Evolutionary conservation across 2,888 invertebrate genomes (phyloP).

Genomic region (Phaonia tiefii): DNA sequence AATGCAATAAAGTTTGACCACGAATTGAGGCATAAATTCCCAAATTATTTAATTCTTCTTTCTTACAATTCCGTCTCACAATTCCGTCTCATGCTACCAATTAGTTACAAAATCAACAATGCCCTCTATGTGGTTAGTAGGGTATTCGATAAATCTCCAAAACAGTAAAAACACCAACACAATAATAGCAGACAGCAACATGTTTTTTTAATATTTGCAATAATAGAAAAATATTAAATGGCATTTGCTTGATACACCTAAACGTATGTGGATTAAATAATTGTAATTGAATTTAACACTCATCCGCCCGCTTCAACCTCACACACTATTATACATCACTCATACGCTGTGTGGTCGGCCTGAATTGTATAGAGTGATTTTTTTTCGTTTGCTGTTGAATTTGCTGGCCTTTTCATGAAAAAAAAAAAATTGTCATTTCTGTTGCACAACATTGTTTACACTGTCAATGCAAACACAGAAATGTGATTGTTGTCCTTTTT

Average conservation of each 20-base stretch:
- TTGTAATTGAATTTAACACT: constrained; percentile 37
- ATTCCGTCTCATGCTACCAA: too few relatives aligned
- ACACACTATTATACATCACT: constrained; percentile 11
- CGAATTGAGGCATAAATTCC: too few relatives aligned
- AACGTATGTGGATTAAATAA: constrained; percentile 27
- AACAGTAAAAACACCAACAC: not conserved
- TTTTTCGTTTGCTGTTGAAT: not conserved
- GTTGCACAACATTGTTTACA: constrained; percentile 7
- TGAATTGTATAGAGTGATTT: not conserved
- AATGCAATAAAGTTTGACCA: too few relatives aligned
- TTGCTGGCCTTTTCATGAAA: not conserved
- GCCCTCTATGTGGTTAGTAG: not conserved
- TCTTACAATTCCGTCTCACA: too few relatives aligned
- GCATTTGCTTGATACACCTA: constrained; percentile 29
- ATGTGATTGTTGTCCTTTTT: not conserved
- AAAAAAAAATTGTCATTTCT: constrained; percentile 12
- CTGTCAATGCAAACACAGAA: not conserved
- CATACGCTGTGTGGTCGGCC: not conserved
- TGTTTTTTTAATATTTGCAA: constrained; percentile 32
- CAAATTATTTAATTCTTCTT: too few relatives aligned
- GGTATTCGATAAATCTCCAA: not conserved
- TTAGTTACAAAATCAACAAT: too few relatives aligned
- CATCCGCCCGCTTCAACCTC: not conserved
- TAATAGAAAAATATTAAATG: constrained; percentile 8
- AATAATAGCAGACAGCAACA: not conserved